Conservation (phyloP, 1,140 invertebrate genomes). For the Drosophila saltans region DNA sequence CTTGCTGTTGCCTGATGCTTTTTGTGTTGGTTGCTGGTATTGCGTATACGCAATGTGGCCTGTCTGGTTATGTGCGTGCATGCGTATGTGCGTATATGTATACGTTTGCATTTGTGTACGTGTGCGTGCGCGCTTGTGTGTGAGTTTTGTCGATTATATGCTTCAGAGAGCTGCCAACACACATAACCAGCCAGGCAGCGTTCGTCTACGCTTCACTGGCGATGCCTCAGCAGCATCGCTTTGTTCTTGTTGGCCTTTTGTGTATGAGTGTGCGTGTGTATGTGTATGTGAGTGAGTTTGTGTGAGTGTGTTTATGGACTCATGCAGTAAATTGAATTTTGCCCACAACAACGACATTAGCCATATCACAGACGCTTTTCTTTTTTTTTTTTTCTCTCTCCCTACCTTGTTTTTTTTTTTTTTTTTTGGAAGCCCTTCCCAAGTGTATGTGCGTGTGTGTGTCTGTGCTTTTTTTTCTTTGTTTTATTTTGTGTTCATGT, state of each 20-base stretch:
- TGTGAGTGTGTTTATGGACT: constrained; percentile 66
- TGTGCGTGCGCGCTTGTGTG: constrained; percentile 16
- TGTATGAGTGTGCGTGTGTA: not conserved
- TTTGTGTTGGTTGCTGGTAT: constrained; percentile 48
- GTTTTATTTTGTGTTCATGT: constrained; percentile 21
- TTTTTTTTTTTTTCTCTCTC: not conserved
- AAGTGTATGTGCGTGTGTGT: constrained; percentile 21
- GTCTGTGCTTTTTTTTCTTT: constrained; percentile 18
- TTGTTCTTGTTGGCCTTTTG: constrained; percentile 33
- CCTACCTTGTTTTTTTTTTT: not conserved
- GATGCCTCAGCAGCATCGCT: constrained; percentile 36
- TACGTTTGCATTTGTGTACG: not conserved
- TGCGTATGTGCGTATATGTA: constrained; percentile 5
- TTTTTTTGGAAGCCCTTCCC: not conserved
- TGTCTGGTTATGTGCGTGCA: not conserved
- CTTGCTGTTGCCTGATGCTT: constrained; percentile 35
- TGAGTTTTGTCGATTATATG: constrained; percentile 74
- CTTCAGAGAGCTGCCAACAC: constrained; percentile 73
- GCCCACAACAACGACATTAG: constrained; percentile 77
- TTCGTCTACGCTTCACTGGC: constrained; percentile 47
- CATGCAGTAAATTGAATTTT: constrained; percentile 79
- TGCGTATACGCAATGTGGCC: constrained; percentile 53
- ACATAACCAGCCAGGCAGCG: constrained; percentile 42
- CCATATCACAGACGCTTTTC: constrained; percentile 57
- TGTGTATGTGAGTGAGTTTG: constrained; percentile 12